Conservation (phyloP, 2,113 vertebrate species). For the Furnarius figulus region DNA sequence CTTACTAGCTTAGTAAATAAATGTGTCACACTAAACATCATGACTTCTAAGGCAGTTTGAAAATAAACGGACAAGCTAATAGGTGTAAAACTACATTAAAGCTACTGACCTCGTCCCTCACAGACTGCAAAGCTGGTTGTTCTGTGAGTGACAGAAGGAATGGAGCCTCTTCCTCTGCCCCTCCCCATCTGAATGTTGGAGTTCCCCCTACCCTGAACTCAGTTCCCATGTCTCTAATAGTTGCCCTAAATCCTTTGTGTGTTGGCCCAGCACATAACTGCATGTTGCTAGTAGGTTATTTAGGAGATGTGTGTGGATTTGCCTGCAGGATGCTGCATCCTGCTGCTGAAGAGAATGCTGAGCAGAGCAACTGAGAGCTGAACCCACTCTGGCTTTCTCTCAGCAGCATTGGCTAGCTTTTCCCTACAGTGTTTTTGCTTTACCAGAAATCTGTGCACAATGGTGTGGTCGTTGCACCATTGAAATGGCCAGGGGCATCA, state of each 20-base stretch:
- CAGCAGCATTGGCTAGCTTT: not conserved
- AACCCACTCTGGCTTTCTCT: not conserved
- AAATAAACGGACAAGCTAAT: conserved; percentile 22
- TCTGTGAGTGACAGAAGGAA: not conserved
- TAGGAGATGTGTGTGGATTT: not conserved
- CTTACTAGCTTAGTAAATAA: conserved; percentile 57
- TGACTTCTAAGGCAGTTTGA: conserved; percentile 17
- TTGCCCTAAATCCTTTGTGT: not conserved
- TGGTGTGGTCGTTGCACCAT: accelerated
- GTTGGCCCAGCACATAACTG: not conserved
- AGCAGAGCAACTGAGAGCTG: not conserved
- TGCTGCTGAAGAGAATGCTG: not conserved
- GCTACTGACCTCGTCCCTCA: not conserved
- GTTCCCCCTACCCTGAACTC: accelerated
- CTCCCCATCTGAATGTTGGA: accelerated
- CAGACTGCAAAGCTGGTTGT: not conserved
- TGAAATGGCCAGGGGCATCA: not conserved
- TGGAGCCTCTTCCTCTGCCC: not conserved
- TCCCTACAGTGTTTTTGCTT: not conserved
- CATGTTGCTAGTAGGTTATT: not conserved
- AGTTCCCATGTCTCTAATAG: not conserved
- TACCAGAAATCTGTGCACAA: not conserved
- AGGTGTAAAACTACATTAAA: conserved; percentile 8
- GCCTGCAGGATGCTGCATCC: not conserved
- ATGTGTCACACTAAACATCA: conserved; percentile 46